Evolutionary conservation across 2,888 invertebrate genomes (phyloP).

Genomic region (Galerucella calmariensis): DNA sequence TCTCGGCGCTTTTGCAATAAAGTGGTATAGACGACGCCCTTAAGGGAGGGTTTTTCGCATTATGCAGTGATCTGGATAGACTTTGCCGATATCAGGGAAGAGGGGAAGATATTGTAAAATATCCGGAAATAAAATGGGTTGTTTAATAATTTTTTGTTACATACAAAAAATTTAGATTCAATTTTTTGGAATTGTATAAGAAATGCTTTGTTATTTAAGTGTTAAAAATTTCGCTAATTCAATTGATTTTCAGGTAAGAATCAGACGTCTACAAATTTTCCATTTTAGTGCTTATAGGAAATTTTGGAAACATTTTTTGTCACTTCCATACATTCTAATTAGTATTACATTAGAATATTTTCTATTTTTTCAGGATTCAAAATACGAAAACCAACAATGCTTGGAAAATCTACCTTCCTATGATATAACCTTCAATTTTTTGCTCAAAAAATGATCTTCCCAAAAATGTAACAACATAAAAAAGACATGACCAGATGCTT

Average conservation of each 20-base stretch:
- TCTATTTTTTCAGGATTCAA: neutral
- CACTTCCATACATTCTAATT: no score
- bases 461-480: slow-evolving; percentile 2
- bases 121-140: neutral
- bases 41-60: slow-evolving; percentile 25
- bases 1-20: slow-evolving; percentile 31
- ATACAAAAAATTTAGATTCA: neutral
- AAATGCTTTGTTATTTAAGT: slow-evolving; percentile 1
- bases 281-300: neutral
- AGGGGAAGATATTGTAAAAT: neutral
- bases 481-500: slow-evolving; percentile 60
- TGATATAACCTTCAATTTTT: neutral
- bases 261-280: neutral
- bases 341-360: neutral
- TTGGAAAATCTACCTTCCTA: neutral
- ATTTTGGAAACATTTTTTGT: no score
- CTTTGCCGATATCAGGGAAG: slow-evolving; percentile 16
- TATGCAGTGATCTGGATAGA: slow-evolving; percentile 27
- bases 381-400: neutral
- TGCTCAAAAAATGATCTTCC: slow-evolving; percentile 20
- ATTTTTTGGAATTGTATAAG: neutral
- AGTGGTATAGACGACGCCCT: slow-evolving; percentile 39
- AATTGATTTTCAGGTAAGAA: slow-evolving; percentile 14
- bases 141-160: neutral
- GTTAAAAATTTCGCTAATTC: neutral